phyloP scores from a whole-genome alignment of 2,797 vertebrate species.

The Rhabdophis nuchalis region DNA sequence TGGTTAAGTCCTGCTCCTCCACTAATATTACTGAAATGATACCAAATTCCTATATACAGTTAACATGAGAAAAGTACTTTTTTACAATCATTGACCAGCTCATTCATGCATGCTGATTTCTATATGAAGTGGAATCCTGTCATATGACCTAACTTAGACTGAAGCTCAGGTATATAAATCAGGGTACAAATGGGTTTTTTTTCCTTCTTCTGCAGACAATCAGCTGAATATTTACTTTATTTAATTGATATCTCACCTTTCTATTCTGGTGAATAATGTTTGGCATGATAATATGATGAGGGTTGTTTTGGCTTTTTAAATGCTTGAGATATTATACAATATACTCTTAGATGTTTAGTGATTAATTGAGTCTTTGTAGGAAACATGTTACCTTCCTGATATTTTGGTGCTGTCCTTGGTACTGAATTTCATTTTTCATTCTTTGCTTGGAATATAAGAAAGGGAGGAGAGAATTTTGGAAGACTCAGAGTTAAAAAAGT shows the following conservation, averaged over 20 bases:
- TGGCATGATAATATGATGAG: background rate
- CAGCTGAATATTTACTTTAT: background rate
- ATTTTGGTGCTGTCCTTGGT: conserved; percentile 2
- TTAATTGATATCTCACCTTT: background rate
- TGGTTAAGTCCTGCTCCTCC: background rate
- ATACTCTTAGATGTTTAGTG: background rate
- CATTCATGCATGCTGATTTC: background rate
- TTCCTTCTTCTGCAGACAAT: background rate
- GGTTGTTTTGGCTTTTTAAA: background rate
- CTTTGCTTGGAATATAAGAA: background rate
- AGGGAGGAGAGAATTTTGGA: background rate
- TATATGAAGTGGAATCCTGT: background rate
- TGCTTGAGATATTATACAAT: background rate
- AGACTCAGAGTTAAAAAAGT: background rate
- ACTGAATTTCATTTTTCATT: background rate
- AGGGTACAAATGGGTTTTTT: background rate
- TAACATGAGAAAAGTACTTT: background rate
- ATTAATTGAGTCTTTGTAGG: background rate
- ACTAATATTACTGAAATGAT: background rate
- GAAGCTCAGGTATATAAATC: background rate
- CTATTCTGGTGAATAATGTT: background rate
- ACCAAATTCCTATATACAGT: background rate
- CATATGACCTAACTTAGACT: background rate
- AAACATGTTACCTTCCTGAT: background rate
- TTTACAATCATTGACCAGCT: background rate